phyloP scores from a whole-genome alignment of 2,888 invertebrate genomes.

The Campoletis raptor region DNA sequence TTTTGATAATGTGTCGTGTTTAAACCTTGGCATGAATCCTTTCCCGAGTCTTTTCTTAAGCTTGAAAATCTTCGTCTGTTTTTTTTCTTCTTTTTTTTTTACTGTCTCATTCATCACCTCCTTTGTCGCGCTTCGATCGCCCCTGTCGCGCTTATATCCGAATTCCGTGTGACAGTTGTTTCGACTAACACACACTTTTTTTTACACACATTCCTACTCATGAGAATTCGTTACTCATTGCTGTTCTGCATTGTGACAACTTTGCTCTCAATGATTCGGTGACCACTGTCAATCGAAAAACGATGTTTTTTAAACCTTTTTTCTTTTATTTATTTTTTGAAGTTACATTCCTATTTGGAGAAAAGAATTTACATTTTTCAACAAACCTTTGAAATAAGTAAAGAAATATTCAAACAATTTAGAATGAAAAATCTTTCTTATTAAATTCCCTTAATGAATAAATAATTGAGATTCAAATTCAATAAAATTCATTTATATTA shows the following conservation, averaged over 20 bases:
- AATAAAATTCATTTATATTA: neutral
- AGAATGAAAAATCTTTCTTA: neutral
- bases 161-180: conserved; percentile 44
- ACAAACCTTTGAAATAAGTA: neutral
- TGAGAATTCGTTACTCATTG: neutral
- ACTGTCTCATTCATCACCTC: neutral
- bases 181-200: conserved; percentile 34
- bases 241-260: neutral
- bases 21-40: conserved; percentile 67
- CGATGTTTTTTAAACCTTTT: neutral
- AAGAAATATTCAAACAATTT: neutral
- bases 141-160: conserved; percentile 41
- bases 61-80: conserved; percentile 31
- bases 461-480: too few species aligned
- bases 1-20: conserved; percentile 4
- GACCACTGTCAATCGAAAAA: neutral
- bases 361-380: neutral
- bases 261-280: neutral
- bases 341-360: neutral
- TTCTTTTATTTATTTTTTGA: neutral
- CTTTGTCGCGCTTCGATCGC: conserved; percentile 54
- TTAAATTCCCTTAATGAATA: too few species aligned
- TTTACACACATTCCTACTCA: neutral
- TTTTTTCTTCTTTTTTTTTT: conserved; percentile 7
- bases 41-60: conserved; percentile 50